Evolutionary conservation across 2,797 vertebrate genomes (phyloP).

Genomic region (Ctenopoma multispine): DNA sequence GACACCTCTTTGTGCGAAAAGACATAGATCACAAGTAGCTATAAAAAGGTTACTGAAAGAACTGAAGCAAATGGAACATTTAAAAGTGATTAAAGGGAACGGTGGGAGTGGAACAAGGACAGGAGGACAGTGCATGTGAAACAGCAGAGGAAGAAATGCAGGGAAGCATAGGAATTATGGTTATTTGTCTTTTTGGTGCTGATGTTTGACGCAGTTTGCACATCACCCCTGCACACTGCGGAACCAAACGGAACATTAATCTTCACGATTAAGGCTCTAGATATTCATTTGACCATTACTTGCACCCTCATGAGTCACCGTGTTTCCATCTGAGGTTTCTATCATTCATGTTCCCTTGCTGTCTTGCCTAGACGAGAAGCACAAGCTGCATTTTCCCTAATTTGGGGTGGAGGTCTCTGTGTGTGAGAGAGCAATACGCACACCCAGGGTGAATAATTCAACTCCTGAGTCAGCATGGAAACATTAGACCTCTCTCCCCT

Average conservation of each 20-base stretch:
- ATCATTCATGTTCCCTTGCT: conserved; percentile 57
- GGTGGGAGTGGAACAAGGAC: conserved; percentile 1
- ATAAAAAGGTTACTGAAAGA: conserved; percentile 48
- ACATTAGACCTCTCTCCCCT: conserved; percentile 62
- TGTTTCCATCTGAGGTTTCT: conserved; percentile 53
- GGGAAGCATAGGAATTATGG: not conserved
- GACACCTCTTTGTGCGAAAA: conserved; percentile 67
- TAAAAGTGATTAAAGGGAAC: conserved; percentile 46
- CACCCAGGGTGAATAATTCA: conserved; percentile 70
- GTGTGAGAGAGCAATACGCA: conserved; percentile 40
- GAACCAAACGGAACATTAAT: conserved; percentile 46
- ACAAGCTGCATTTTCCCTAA: conserved; percentile 66
- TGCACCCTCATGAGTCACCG: conserved; percentile 67
- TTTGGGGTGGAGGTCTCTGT: conserved; percentile 73
- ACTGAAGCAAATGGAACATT: conserved; percentile 54
- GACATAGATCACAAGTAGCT: conserved; percentile 45
- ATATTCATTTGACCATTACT: conserved; percentile 41
- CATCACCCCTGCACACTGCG: conserved; percentile 49
- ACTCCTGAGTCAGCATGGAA: conserved; percentile 74
- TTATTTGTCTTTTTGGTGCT: not conserved
- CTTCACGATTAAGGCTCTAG: conserved; percentile 49
- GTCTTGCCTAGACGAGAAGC: conserved; percentile 53
- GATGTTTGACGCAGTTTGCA: conserved; percentile 18
- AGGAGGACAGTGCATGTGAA: not conserved
- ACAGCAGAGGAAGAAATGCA: conserved; percentile 5